These are phyloP conservation scores for Acleris cristana DNA, from an alignment of 2,888 invertebrate genomes.

Conservation along the genomic window DNA sequence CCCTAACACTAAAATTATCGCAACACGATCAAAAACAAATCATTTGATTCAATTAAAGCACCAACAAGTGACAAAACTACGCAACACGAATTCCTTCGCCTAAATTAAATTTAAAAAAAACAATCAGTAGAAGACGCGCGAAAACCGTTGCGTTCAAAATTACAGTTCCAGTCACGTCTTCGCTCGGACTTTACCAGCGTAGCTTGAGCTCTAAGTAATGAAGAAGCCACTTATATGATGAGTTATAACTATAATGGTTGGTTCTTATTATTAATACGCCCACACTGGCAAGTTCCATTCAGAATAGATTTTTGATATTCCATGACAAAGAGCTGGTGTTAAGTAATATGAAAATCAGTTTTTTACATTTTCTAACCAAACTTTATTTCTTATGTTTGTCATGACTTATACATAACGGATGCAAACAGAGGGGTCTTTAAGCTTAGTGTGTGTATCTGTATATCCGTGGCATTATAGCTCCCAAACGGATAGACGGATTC, in stretches of 20 bases:
- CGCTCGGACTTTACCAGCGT: background rate
- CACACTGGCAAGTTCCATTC: constrained; percentile 22
- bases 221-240: background rate
- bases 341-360: background rate
- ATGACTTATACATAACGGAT: too few relatives aligned
- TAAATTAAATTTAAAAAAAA: constrained; percentile 28
- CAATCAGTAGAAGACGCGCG: constrained; percentile 20
- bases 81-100: constrained; percentile 25
- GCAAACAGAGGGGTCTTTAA: too few relatives aligned
- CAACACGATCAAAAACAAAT: constrained; percentile 17
- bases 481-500: too few relatives aligned
- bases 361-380: background rate
- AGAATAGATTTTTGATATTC: constrained; percentile 20
- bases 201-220: constrained; percentile 2
- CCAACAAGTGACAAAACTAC: constrained; percentile 23
- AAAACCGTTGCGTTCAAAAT: constrained; percentile 35
- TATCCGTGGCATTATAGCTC: too few relatives aligned
- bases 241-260: constrained; percentile 8
- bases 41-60: constrained; percentile 26
- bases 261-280: constrained; percentile 22
- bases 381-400: too few relatives aligned
- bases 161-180: constrained; percentile 29
- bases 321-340: background rate
- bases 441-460: too few relatives aligned
- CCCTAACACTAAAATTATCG: background rate